Conservation (phyloP, 2,888 invertebrate genomes). For the Bugulina stolonifera region DNA sequence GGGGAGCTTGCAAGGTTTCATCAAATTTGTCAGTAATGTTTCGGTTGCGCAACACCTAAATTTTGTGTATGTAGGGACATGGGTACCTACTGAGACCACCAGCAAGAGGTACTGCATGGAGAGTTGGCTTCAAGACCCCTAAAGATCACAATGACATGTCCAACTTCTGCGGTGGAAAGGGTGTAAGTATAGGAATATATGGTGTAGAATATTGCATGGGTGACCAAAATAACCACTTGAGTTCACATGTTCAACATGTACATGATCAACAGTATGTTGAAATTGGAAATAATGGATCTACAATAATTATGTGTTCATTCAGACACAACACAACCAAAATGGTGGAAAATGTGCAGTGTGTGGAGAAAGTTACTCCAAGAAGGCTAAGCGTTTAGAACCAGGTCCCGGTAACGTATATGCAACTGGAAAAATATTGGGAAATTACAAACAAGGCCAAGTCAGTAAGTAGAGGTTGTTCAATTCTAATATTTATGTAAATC, state of each 20-base stretch:
- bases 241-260: too few species aligned
- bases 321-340: not conserved
- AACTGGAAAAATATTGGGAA: constrained; percentile 19
- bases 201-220: too few species aligned
- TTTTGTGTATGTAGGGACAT: constrained; percentile 28
- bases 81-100: constrained; percentile 28
- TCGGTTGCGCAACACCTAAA: too few species aligned
- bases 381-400: constrained; percentile 27
- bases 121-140: constrained; percentile 25
- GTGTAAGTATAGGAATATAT: too few species aligned
- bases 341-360: constrained; percentile 29
- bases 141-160: constrained; percentile 28
- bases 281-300: too few species aligned
- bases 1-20: too few species aligned
- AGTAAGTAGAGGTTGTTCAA: too few species aligned
- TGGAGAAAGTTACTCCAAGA: constrained; percentile 28
- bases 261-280: too few species aligned
- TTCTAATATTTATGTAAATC: too few species aligned
- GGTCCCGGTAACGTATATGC: constrained; percentile 25
- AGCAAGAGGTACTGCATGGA: constrained; percentile 29
- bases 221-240: too few species aligned
- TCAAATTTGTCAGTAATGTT: too few species aligned
- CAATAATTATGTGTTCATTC: too few species aligned
- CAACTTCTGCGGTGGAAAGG: constrained; percentile 29
- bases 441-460: constrained; percentile 17